phyloP scores from a whole-genome alignment of 2,797 vertebrate species.

The Calcarius lapponicus region DNA sequence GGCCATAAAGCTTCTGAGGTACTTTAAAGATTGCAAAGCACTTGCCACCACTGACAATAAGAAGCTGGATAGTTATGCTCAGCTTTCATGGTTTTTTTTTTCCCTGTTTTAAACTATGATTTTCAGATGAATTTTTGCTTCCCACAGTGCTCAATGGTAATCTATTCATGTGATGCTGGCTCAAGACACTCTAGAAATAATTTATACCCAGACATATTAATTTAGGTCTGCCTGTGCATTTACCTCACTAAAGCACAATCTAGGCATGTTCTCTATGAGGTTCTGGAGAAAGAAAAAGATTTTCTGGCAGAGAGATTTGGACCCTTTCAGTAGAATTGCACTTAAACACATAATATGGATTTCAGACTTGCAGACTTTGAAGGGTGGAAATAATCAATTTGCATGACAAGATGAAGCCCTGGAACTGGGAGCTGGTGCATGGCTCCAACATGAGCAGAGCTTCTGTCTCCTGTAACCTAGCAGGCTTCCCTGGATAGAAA shows the following conservation, averaged over 20 bases:
- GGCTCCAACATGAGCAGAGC: not conserved
- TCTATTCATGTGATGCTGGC: conserved; percentile 41
- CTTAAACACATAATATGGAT: not conserved
- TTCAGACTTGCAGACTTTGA: conserved; percentile 21
- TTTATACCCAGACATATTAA: conserved; percentile 60
- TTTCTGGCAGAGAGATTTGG: conserved; percentile 38
- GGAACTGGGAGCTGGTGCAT: not conserved
- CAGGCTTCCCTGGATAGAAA: not conserved
- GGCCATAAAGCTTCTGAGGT: not conserved
- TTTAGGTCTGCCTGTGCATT: conserved; percentile 40
- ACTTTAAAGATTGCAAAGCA: not conserved
- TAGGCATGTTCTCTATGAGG: not conserved
- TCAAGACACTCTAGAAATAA: conserved; percentile 45
- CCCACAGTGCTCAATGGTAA: conserved; percentile 16
- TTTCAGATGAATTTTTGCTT: conserved; percentile 43
- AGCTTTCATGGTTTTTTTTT: not conserved
- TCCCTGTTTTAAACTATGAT: not conserved
- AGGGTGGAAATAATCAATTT: conserved; percentile 58
- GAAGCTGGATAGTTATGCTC: not conserved
- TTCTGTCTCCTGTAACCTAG: not conserved
- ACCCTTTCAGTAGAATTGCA: conserved; percentile 22
- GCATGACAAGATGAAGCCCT: not conserved
- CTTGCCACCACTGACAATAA: not conserved
- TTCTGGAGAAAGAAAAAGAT: conserved; percentile 5
- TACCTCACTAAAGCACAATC: conserved; percentile 40